Conservation (phyloP, 2,888 invertebrate species). For the Nasonia oneida region DNA sequence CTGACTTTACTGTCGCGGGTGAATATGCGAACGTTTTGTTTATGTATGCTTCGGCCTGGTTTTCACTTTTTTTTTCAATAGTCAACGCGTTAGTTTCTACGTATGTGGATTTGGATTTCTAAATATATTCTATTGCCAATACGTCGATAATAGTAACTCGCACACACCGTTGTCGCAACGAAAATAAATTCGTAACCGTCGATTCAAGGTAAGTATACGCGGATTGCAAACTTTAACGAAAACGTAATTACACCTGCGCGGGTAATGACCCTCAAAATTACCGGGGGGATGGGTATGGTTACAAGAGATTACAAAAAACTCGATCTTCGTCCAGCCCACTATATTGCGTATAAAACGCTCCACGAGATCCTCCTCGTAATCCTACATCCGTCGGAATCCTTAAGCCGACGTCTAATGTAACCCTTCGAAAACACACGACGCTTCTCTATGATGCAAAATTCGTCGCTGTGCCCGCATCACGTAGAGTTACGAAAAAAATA, state of each 20-base stretch:
- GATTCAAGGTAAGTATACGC: constrained; percentile 19
- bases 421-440: constrained; percentile 15
- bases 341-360: background rate
- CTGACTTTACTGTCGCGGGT: constrained; percentile 1
- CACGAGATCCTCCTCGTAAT: background rate
- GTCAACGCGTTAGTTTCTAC: background rate
- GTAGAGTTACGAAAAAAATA: constrained; percentile 39
- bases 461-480: constrained; percentile 46
- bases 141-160: constrained; percentile 5
- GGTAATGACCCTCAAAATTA: constrained; percentile 29
- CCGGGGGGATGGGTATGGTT: background rate
- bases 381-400: background rate
- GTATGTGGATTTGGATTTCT: background rate
- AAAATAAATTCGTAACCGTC: constrained; percentile 36
- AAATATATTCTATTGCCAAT: constrained; percentile 18
- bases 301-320: background rate
- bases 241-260: constrained; percentile 25
- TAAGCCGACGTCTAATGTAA: background rate
- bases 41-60: background rate
- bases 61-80: background rate
- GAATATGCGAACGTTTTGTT: background rate
- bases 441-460: constrained; percentile 44
- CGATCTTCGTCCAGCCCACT: background rate
- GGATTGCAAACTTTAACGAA: constrained; percentile 40
- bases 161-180: background rate